Evolutionary conservation across 92 coral and sea anemone species (phyloP), one percentile per base, ranked within the genome.

Genomic region (Diadumene lineata): DNA sequence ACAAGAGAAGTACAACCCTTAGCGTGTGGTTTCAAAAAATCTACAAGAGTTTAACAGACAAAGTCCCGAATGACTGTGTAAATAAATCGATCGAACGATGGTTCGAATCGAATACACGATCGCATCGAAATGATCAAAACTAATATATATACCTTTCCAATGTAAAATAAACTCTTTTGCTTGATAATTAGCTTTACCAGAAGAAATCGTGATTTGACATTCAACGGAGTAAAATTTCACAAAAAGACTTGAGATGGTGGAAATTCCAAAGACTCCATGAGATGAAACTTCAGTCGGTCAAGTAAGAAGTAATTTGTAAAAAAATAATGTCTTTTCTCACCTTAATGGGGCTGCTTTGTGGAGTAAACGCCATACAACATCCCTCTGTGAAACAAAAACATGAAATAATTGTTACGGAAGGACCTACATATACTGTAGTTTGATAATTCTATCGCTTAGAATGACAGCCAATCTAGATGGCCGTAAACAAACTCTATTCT

Each of bases 301-400:
- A 57, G 29, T 53, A 26, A 69, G 44, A 11, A 31, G 60, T 21
- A n/a, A 68, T 21, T 34, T 13, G 30, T 15, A 25, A n/a, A 2
- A 24, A 21, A 19, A n/a, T n/a, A 34, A 21, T 50, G 1, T 18
- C 22, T 33, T 1, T 48, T 69, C 97, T 81, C 79, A 91, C 97
- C 77, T 92, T 88, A 34, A 86, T 91, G 19, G 97, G 88, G 67
- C 93, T 84, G 87, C 97, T 88, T 77, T 91, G 92, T 24, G 97
- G 97, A 9, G 92, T 85, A 81, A 88, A 91, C 73, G 97, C 97
- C 97, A 91, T 91, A 50, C 89, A 87, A 91, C 97, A 91, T 84
- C 77, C 86, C 88, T 91, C 97, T 91, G 79, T 51, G 60, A 43
- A 81, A 55, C 46, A 60, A 69, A 68, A 65, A 76, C 82, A 51